phyloP scores from a whole-genome alignment of 2,888 invertebrate species.

The Stictocephala bisonia region DNA sequence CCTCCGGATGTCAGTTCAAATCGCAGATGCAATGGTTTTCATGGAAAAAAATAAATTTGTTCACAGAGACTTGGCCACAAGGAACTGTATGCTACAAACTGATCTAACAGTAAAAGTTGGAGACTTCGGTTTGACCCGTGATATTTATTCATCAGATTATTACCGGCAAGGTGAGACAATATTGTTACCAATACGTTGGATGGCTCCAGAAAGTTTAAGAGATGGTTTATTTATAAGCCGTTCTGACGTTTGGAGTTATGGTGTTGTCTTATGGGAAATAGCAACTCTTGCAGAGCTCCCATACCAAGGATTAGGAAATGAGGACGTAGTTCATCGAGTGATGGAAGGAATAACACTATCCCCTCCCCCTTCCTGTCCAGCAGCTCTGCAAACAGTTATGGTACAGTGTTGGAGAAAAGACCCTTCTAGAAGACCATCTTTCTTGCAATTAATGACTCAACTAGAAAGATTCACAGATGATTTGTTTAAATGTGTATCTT shows the following conservation, averaged over 20 bases:
- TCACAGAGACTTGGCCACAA: constrained; percentile 93
- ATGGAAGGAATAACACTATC: constrained; percentile 70
- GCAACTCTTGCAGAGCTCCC: constrained; percentile 80
- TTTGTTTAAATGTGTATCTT: constrained; percentile 71
- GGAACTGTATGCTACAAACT: constrained; percentile 94
- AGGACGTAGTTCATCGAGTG: constrained; percentile 71
- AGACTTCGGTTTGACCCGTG: constrained; percentile 95
- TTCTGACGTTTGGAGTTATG: constrained; percentile 76
- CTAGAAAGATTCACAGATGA: constrained; percentile 70
- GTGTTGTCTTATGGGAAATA: constrained; percentile 84
- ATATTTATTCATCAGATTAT: constrained; percentile 96
- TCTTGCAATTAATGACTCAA: constrained; percentile 71
- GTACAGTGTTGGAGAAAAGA: constrained; percentile 75
- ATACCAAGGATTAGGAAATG: constrained; percentile 76
- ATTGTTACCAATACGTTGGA: constrained; percentile 74
- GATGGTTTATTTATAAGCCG: constrained; percentile 76
- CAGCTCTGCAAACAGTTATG: constrained; percentile 75
- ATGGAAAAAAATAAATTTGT: constrained; percentile 93
- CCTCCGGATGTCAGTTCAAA: constrained; percentile 87
- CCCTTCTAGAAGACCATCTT: constrained; percentile 73
- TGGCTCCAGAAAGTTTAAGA: constrained; percentile 77
- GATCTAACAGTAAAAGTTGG: constrained; percentile 93
- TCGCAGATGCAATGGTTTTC: constrained; percentile 99
- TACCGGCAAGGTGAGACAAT: constrained; percentile 79
- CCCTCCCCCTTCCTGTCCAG: constrained; percentile 73